Conservation (phyloP, 2,113 vertebrate genomes). For the Tragelaphus scriptus region DNA sequence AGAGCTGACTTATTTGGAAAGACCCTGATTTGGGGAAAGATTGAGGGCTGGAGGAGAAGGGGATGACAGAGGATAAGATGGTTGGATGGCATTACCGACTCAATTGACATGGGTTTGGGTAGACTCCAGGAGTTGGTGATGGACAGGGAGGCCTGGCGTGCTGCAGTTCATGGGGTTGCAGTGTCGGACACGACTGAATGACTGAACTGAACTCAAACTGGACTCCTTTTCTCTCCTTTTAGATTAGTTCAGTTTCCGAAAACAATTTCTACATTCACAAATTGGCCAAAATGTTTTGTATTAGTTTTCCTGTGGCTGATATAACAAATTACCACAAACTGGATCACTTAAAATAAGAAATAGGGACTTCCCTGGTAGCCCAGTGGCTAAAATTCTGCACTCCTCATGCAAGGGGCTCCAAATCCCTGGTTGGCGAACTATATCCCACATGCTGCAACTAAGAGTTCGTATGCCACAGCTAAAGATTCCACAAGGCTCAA, state of each 20-base stretch:
- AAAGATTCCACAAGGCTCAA: not conserved
- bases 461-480: not conserved
- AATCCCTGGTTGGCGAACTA: not conserved
- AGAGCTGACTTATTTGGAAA: not conserved
- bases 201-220: not conserved
- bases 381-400: not conserved
- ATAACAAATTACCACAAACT: not conserved
- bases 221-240: not conserved
- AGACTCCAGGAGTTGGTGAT: too few relatives aligned
- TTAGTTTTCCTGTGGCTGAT: not conserved
- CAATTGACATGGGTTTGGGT: not conserved
- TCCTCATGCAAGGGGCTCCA: not conserved
- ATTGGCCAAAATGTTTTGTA: not conserved
- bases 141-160: not conserved
- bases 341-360: not conserved
- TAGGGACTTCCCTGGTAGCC: not conserved
- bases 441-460: not conserved
- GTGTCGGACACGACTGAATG: not conserved
- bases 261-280: not conserved
- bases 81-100: not conserved
- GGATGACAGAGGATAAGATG: rapidly evolving
- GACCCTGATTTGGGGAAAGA: rapidly evolving
- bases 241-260: not conserved
- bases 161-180: not conserved
- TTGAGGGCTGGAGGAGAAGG: not conserved